Base-by-base conservation (phyloP, 2,888 invertebrate species). In the Bellardia bayeri region DNA sequence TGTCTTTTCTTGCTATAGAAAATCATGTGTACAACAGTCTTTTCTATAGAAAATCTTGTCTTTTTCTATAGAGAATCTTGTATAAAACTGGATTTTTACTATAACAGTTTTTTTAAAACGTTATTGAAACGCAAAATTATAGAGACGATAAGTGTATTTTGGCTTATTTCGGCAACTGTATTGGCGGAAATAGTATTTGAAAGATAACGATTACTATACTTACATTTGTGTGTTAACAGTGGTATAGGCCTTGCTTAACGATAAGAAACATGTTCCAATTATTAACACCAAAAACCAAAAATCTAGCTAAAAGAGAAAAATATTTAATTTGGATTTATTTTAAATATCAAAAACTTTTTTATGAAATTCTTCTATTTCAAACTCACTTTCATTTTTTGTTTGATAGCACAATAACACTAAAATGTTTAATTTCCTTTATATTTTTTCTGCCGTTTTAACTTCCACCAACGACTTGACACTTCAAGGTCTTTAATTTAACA, bases 201-300 rank as follows among this genome's bases (percentile, higher is more conserved):
- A 56, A 33, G 1, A 11, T 30, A 40, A 40, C 14, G 4, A 72
- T 5, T 45, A 40, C 42, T 63, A n/a, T 42, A 79, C 85, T 85
- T 79, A 87, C 87, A 85, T 82, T 82, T 87, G 63, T 11, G 85
- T 87, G 9, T 85, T 78, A 4, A 78, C 69, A 0, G 78, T 78
- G 3, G 68, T 51, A 16, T 69, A 75, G 14, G 81, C 82, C 54
- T 6, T 3, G 6, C 16, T n/a, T 42, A 78, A 9, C 23, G 72
- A 56, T 61, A 40, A 5, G 23, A 23, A 58, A 30, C 40, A 81
- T 23, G 16, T 14, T 37, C 33, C 78, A 78, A 51, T 23, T 33
- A 72, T 45, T 13, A 54, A 6, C 9, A 63, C 11, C 16, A 16
- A 75, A n/a, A 8, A 56, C 6, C 23, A 45, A 33, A 16, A 13